Base-by-base conservation (phyloP, 2,888 invertebrate genomes). In the Cantharis nigra region DNA sequence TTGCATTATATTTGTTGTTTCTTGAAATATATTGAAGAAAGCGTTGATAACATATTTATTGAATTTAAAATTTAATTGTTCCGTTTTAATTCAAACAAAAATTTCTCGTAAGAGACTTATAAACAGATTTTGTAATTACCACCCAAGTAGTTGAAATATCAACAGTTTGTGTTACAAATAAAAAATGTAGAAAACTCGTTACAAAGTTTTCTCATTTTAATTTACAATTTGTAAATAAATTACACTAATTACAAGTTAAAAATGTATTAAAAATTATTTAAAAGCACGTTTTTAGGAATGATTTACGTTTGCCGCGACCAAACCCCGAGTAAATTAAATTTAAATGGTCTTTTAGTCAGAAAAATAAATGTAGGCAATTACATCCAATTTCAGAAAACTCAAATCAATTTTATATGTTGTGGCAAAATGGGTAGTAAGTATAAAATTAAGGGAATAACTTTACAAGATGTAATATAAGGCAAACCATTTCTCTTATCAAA, bases 401-500 rank as follows among this genome's bases (percentile, higher is more conserved):
- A 49, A 49, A 49, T 49, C 33, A 49, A 49, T 49, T 49, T 49
- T 49, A 49, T n/a, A 49, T 49, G 64, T 64, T 64, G 65, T 65
- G 65, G 65, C n/a, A 49, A 49, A 65, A 65, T 65, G 65, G 23
- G 18, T 4, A 16, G 65, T 65, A 23, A 65, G 65, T 65, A 65
- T 23, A 23, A 65, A 70, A 20, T 30, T 71, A 70, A 71, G 67
- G 69, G 71, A 74, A 74, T 72, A 72, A 13, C 65, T 64, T 73
- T 63, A 76, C 76, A 76, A 76, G 70, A 65, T 73, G 76, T 77
- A 73, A 74, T 63, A 77, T 69, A 69, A 62, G 69, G 63, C 63
- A 14, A 4, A 69, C 74, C 69, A 71, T 77, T 77, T 77, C 74
- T 69, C 70, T 71, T 76, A 62, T 70, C 63, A 72, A 65, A 65